Evolutionary conservation across 2,113 vertebrate genomes (phyloP), one percentile per base, ranked within the genome.

Genomic region (Triplophysa tibetana): DNA sequence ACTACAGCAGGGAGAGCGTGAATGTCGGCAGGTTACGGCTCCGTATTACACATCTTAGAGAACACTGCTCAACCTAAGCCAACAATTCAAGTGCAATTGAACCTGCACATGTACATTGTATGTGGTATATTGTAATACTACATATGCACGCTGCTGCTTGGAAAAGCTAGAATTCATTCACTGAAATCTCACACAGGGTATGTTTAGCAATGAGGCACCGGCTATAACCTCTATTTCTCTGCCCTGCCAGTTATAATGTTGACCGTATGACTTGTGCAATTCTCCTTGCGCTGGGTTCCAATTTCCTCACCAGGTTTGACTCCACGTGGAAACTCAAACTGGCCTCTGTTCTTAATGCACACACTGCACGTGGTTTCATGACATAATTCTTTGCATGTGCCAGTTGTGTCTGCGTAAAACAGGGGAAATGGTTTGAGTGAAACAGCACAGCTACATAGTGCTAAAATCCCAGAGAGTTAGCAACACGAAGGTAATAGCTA

Each of bases 281-380:
- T 5, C 6, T 69, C 48, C 13, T 48, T 12, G 8, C 26, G 66
- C 7, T 43, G 14, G 12, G 2, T 68, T 41, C 21, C 43, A 68
- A 50, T 24, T 14, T 23, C 43, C 9, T 24, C 13, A 24, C 13
- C 43, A 50, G 43, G 43, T n/a, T 16, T 48, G 13, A 54, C 17
- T 29, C 9, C 14, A 54, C 23, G 52, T 29, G 67, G n/a, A n/a
- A n/a, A 9, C 23, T 52, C 23, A 52, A 70, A 54, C 45, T 26
- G 23, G 24, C 45, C 14, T 5, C 16, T 1, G 3, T 19, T 45
- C 23, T 52, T 70, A 16, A 29, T 19, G 48, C 24, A 70, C 67
- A 70, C 24, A 70, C 67, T 70, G 67, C 45, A 52, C 8, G 48
- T 70, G 48, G 45, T 29, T 52, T 19, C 24, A 70, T 52, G 14